phyloP scores from a whole-genome alignment of 2,797 vertebrate species.

The Apodemus agrarius region DNA sequence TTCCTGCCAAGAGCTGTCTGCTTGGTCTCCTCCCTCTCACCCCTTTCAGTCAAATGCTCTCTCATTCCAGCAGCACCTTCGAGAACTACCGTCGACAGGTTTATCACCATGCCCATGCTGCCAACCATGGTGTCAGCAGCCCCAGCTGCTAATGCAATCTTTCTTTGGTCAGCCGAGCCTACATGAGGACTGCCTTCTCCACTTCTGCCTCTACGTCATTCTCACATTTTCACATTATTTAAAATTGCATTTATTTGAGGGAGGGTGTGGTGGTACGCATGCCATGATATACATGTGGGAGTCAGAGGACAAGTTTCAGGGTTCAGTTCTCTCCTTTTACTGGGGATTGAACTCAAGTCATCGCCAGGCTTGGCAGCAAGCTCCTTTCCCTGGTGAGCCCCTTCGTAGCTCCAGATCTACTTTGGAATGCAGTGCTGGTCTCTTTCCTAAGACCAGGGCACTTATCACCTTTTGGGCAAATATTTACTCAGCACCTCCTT shows the following conservation, averaged over 20 bases:
- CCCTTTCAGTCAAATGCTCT: not conserved
- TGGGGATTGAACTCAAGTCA: not conserved
- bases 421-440: not conserved
- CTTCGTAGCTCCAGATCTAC: not conserved
- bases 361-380: not conserved
- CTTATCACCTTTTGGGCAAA: not conserved
- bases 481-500: not conserved
- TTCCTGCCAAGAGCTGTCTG: not conserved
- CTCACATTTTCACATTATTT: not conserved
- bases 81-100: not conserved
- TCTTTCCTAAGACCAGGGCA: not conserved
- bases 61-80: not conserved
- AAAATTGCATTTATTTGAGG: not conserved
- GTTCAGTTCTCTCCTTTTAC: not conserved
- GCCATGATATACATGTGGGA: too few species aligned
- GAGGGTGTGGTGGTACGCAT: not conserved
- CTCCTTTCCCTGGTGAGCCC: not conserved
- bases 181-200: not conserved
- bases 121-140: not conserved
- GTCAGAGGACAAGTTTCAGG: not conserved
- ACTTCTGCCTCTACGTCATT: not conserved
- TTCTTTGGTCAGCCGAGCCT: not conserved
- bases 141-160: not conserved
- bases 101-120: not conserved
- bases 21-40: not conserved